These are phyloP conservation scores for Philonicus albiceps DNA, from an alignment of 2,888 invertebrate genomes.

Conservation along the genomic window DNA sequence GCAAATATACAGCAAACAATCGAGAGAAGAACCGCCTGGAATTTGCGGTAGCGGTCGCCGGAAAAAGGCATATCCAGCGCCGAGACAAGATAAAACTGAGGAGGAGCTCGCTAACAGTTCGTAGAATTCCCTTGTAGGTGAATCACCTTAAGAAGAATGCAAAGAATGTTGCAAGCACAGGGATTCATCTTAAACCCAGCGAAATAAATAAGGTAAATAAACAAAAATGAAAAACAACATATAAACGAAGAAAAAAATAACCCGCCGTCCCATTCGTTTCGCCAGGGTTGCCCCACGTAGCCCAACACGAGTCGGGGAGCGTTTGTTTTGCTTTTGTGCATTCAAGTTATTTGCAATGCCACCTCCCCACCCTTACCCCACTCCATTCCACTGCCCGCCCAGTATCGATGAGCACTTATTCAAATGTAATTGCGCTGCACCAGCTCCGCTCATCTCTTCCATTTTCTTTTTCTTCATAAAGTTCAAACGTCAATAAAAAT, in stretches of 20 bases:
- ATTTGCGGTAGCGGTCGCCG: constrained; percentile 11
- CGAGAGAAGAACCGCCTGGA: neutral
- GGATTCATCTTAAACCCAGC: constrained; percentile 15
- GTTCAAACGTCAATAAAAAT: constrained; percentile 12
- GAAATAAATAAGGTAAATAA: constrained; percentile 17
- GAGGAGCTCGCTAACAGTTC: neutral
- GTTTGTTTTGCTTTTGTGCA: neutral
- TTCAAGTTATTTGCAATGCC: constrained; percentile 30
- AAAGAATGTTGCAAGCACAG: constrained; percentile 35
- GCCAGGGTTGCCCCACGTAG: neutral
- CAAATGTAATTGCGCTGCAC: constrained; percentile 31
- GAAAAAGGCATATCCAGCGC: neutral
- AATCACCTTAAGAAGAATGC: constrained; percentile 39
- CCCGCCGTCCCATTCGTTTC: neutral
- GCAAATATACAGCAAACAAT: neutral
- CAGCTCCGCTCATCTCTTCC: neutral
- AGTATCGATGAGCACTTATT: constrained; percentile 30
- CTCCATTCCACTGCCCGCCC: neutral
- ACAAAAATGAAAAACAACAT: neutral
- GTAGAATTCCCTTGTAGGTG: constrained; percentile 17
- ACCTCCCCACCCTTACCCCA: neutral
- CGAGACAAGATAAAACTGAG: neutral
- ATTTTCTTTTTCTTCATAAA: neutral
- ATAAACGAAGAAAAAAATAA: neutral
- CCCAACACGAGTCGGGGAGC: neutral